Conservation (phyloP, 2,113 vertebrate genomes). For the Madoqua kirkii region DNA sequence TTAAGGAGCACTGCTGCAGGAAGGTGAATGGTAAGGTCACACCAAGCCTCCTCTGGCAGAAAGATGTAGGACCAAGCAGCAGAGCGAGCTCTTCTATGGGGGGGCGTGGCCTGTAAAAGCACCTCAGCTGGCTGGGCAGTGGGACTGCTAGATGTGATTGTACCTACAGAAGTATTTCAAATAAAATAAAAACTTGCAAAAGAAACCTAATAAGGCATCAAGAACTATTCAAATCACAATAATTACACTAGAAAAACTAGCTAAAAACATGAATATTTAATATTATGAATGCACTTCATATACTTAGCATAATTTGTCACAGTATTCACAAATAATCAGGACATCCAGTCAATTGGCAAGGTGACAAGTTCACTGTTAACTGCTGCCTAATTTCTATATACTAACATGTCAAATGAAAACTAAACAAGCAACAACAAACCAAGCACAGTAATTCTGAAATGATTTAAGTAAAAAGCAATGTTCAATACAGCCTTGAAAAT, state of each 20-base stretch:
- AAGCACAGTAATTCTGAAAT: not conserved
- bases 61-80: slow-evolving; percentile 99
- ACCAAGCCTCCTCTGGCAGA: slow-evolving; percentile 98
- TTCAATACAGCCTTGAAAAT: not conserved
- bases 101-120: slow-evolving; percentile 95
- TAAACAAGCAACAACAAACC: not conserved
- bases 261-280: not conserved
- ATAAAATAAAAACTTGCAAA: not conserved
- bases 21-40: slow-evolving; percentile 97
- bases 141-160: slow-evolving; percentile 98
- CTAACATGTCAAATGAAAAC: not conserved
- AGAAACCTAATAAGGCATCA: not conserved
- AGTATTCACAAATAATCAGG: not conserved
- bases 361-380: not conserved
- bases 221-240: not conserved
- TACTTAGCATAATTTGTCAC: not conserved
- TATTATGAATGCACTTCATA: not conserved
- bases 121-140: slow-evolving; percentile 98
- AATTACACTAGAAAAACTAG: not conserved
- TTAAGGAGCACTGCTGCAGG: slow-evolving; percentile 96
- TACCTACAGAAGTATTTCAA: slow-evolving; percentile 82
- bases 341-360: not conserved
- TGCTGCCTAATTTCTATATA: not conserved
- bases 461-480: not conserved
- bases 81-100: slow-evolving; percentile 94